A percentile compares a stretch with the other conserved stretches of the same genome.
phyloP scores from a whole-genome alignment of 2,888 invertebrate genomes.

The Polydrusus pterygomalis region DNA sequence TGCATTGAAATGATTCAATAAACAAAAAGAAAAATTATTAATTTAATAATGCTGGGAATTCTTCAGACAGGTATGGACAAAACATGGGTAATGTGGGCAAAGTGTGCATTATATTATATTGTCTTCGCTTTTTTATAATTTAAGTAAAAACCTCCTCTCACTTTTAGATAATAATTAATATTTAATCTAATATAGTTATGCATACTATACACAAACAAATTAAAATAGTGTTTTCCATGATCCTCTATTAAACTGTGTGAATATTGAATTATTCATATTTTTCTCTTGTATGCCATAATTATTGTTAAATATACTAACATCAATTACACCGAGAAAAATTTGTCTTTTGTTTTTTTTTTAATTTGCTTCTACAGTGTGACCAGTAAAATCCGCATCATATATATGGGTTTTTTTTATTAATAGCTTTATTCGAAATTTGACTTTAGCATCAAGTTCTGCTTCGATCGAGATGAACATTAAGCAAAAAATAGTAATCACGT shows the following conservation, averaged over 20 bases:
- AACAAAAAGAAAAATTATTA: constrained; percentile 47
- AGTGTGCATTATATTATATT: constrained; percentile 47
- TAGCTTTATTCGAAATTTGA: too few species aligned
- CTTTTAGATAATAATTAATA: constrained; percentile 52
- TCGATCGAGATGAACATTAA: too few species aligned
- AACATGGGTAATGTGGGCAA: constrained; percentile 42
- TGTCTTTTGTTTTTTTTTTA: too few species aligned
- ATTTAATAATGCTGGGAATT: constrained; percentile 52
- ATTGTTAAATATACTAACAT: background rate
- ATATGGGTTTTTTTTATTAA: too few species aligned
- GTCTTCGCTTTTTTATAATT: constrained; percentile 43
- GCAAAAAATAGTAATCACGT: too few species aligned
- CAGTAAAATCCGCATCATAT: too few species aligned
- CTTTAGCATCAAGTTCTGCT: too few species aligned
- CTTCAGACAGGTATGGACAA: constrained; percentile 41
- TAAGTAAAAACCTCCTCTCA: constrained; percentile 46
- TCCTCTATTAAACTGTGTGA: constrained; percentile 46
- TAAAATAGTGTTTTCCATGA: constrained; percentile 47
- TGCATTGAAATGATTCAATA: constrained; percentile 35
- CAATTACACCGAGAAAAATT: too few species aligned
- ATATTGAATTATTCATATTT: constrained; percentile 44
- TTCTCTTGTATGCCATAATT: constrained; percentile 29
- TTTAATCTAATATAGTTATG: constrained; percentile 22
- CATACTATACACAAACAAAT: constrained; percentile 36
- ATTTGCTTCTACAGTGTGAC: too few species aligned